These are phyloP conservation scores for Bellardia pandia DNA, from an alignment of 2,888 invertebrate species.

Conservation along the genomic window DNA sequence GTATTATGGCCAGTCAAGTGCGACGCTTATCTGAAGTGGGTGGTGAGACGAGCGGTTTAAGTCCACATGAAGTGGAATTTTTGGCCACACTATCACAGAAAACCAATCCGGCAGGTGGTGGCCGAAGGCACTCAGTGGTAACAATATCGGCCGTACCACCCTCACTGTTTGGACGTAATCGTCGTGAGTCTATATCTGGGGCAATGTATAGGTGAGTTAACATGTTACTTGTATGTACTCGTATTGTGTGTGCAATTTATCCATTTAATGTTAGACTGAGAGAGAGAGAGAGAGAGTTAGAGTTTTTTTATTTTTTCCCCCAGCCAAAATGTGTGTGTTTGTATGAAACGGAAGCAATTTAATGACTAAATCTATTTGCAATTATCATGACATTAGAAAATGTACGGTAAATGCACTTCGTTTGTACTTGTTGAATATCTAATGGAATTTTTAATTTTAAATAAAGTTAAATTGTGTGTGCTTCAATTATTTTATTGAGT, in stretches of 20 bases:
- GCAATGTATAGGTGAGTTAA: slow-evolving; percentile 85
- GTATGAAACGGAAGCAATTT: slow-evolving; percentile 4
- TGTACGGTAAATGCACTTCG: background rate
- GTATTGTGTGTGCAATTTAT: background rate
- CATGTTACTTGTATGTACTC: background rate
- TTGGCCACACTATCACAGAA: slow-evolving; percentile 91
- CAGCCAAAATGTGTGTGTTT: background rate
- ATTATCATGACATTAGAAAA: slow-evolving; percentile 4
- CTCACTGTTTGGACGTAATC: slow-evolving; percentile 91
- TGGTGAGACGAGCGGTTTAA: slow-evolving; percentile 89
- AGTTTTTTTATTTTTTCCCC: too few species aligned
- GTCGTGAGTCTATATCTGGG: slow-evolving; percentile 92
- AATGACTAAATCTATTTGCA: slow-evolving; percentile 28
- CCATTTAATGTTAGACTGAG: too few species aligned
- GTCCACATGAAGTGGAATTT: slow-evolving; percentile 92
- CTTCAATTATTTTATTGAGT: background rate
- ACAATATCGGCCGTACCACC: slow-evolving; percentile 93
- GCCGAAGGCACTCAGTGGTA: slow-evolving; percentile 93
- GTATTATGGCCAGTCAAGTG: slow-evolving; percentile 94
- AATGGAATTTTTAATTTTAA: slow-evolving; percentile 20
- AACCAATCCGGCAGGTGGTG: slow-evolving; percentile 88
- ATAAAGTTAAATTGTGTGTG: background rate
- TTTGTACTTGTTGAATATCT: background rate
- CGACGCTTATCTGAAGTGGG: slow-evolving; percentile 92
- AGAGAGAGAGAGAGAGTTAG: too few species aligned